Evolutionary conservation across 2,797 vertebrate species (phyloP), one percentile per base, ranked within the genome.

Genomic region (Babyrousa celebensis): DNA sequence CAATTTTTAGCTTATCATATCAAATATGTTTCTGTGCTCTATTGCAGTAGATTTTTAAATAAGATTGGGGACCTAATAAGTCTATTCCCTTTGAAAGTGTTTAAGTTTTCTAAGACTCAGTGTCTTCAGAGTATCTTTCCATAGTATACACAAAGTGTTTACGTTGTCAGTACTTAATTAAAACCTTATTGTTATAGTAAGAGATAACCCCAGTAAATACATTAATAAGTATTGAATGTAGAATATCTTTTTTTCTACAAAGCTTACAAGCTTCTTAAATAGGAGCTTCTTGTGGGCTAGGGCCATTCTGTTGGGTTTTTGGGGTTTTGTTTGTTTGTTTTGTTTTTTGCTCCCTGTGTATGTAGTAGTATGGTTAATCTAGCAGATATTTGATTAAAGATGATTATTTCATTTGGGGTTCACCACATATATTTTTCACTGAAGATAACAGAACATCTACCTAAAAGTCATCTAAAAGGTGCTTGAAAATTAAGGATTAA

Each of bases 51-150:
- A 78, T 23, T 84, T 86, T 84, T 89, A 68, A 54, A 54, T 68
- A 74, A 74, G 21, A 48, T 10, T 48, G 43, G 43, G 43, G 43
- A 10, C 9, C 43, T 48, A 48, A 48, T 77, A 18, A 58, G 6
- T 94, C 32, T 32, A 54, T 78, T 20, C 52, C 29, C 3, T 65
- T 95, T 91, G 36, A 67, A 60, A 67, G 84, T 32, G 68, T 85
- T 83, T 63, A 77, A 91, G 60, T 91, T 86, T 87, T 63, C 23
- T 48, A 27, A 87, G 71, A 84, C 32, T 40, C n/a, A 54, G 4
- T 27, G 7, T 52, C 29, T 52, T 90, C 27, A 32, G 65, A 85
- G 14, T 62, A 68, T 48, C 74, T 85, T 54, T 32, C 23, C 7
- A n/a, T 56, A 68, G 12, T 36, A 93, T 63, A 10, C 27, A 54